phyloP scores from a whole-genome alignment of 2,797 vertebrate species.

The Tauraco hartlaubi region DNA sequence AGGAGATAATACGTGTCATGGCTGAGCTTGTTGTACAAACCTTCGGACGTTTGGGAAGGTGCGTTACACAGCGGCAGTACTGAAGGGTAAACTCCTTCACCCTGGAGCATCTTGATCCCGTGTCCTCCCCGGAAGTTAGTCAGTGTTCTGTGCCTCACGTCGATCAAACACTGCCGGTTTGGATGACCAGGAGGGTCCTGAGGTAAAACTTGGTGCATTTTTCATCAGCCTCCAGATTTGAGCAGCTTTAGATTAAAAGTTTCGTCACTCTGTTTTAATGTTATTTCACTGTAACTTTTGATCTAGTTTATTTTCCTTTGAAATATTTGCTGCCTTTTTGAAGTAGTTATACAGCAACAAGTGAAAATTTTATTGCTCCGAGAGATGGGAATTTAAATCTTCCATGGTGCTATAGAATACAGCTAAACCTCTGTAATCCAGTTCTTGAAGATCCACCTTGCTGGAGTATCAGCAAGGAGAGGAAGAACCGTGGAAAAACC shows the following conservation, averaged over 20 bases:
- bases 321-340: neutral
- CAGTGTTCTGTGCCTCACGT: neutral
- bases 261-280: neutral
- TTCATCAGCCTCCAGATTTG: neutral
- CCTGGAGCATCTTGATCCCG: accelerated
- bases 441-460: neutral
- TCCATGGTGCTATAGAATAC: neutral
- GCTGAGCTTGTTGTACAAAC: neutral
- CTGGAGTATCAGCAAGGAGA: neutral
- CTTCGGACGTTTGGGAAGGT: neutral
- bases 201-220: neutral
- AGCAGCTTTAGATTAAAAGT: neutral
- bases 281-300: neutral
- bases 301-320: neutral
- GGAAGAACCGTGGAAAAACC: too few species aligned
- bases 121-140: neutral
- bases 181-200: neutral
- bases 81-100: neutral
- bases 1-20: neutral
- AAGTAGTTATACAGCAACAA: neutral
- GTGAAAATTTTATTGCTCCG: neutral
- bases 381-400: neutral
- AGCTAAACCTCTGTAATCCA: neutral
- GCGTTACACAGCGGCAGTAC: accelerated
- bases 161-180: accelerated